Conservation (phyloP, 2,113 vertebrate genomes). For the Picathartes gymnocephalus region DNA sequence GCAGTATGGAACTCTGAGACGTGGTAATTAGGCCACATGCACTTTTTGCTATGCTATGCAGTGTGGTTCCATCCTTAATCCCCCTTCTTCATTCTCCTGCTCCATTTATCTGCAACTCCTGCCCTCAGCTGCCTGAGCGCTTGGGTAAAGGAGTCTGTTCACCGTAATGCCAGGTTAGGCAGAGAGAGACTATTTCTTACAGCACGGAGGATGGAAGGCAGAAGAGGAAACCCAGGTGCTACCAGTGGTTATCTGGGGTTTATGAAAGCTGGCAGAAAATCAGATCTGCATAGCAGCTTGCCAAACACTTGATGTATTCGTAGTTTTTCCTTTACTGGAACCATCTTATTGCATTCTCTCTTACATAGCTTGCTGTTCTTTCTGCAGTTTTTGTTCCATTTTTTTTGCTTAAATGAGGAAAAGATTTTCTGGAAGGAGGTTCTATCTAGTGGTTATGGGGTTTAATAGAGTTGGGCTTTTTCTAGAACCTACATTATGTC, state of each 20-base stretch:
- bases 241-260: not conserved
- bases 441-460: not conserved
- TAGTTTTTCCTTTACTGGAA: not conserved
- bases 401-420: not conserved
- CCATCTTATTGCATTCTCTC: not conserved
- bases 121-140: not conserved
- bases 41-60: not conserved
- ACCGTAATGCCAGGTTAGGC: not conserved
- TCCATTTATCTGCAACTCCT: not conserved
- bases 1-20: not conserved
- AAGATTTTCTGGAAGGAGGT: not conserved
- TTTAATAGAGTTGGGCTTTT: not conserved
- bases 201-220: not conserved
- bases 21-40: not conserved
- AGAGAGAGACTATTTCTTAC: not conserved
- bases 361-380: not conserved
- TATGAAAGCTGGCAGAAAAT: not conserved
- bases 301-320: not conserved
- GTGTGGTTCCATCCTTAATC: not conserved
- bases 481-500: not conserved
- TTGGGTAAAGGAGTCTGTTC: not conserved
- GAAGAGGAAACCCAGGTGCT: not conserved
- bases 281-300: not conserved
- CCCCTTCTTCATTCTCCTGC: not conserved
- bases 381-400: not conserved